Evolutionary conservation across 2,888 invertebrate species (phyloP), one percentile per base, ranked within the genome.

Genomic region (Prenolepis imparis): DNA sequence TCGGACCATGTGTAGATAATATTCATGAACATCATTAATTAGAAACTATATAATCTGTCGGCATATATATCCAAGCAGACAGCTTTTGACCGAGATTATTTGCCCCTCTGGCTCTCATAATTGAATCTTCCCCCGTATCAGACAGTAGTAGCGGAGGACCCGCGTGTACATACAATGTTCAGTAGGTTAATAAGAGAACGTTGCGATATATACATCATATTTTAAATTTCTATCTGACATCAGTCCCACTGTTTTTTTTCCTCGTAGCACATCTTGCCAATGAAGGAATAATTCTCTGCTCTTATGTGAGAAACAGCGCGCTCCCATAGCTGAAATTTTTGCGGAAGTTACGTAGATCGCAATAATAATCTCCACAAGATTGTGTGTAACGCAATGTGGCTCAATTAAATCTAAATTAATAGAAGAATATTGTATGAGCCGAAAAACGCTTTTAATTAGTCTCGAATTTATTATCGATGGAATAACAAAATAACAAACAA

Each of bases 101-200:
- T 5, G 39, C 41, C 15, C 48, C 21, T 28, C 28, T 28, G n/a
- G 70, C 70, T 78, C 70, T 41, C 77, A 68, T 78, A 78, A 78
- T 70, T 78, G 59, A 78, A 36, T 78, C 59, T 18, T 21, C 59
- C 32, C 59, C 59, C 44, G 36, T 70, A 36, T 70, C 70, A 59
- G 55, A 41, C 57, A 36, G 24, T 64, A 64, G 55, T 28, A 28
- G 3, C 59, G 32, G 44, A 44, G 70, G 21, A 44, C n/a, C 44
- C 21, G 6, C 39, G 32, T 44, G 21, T 15, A 39, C 24, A 55
- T 61, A 64, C 80, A 41, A 48, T 66, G 85, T 81, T 85, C 66
- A 57, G 73, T 81, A 82, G 78, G 85, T 72, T 78, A 83, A 78
- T 83, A 87, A 87, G 86, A 87, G 82, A 82, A 73, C 74, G 66